A percentile compares a stretch with the other conserved stretches of the same genome.
Conservation (phyloP, 2,888 invertebrate species). For the Gonocerus acuteangulatus region DNA sequence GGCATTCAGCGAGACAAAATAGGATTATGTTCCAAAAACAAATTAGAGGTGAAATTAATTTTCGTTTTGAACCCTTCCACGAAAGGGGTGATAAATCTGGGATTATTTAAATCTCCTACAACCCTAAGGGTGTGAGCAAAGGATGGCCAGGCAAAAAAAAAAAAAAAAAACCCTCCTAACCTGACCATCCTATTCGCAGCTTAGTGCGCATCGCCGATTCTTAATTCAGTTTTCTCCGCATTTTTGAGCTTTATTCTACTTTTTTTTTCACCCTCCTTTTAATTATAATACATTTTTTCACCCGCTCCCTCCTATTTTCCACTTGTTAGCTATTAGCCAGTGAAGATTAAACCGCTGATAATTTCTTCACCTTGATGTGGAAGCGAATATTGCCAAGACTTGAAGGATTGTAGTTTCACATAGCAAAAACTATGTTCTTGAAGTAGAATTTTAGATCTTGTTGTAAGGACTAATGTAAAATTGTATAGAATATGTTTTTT, state of each 20-base stretch:
- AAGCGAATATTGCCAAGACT: too few relatives aligned
- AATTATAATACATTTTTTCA: not conserved
- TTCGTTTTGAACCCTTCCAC: not conserved
- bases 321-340: not conserved
- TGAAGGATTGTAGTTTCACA: too few relatives aligned
- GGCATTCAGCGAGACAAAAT: not conserved
- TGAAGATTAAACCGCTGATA: too few relatives aligned
- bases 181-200: slow-evolving; percentile 2
- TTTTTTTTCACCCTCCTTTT: not conserved
- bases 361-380: too few relatives aligned
- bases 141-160: not conserved
- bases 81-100: not conserved
- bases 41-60: slow-evolving; percentile 32
- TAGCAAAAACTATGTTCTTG: too few relatives aligned
- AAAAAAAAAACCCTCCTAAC: not conserved
- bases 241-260: not conserved
- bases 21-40: slow-evolving; percentile 25
- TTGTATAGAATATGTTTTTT: too few relatives aligned
- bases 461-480: too few relatives aligned
- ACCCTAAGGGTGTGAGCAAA: not conserved
- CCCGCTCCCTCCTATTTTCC: not conserved
- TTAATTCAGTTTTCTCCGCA: not conserved
- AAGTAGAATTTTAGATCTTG: too few relatives aligned
- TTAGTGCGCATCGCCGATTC: not conserved
- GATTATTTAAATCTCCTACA: slow-evolving; percentile 7